Conservation (phyloP, 1,140 invertebrate genomes). For the Lordiphosa collinella region DNA sequence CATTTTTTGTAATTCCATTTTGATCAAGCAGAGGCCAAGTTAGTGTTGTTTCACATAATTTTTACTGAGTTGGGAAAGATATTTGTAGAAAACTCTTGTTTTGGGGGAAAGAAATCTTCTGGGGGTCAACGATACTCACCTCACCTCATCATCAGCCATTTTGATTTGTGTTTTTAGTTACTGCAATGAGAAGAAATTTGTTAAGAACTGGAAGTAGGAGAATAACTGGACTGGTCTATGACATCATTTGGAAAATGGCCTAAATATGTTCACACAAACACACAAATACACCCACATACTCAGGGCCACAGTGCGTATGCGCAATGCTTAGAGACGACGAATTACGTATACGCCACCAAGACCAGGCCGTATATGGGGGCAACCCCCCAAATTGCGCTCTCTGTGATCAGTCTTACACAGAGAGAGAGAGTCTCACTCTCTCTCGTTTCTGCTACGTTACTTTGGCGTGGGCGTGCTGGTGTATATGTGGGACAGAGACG, state of each 20-base stretch:
- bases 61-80: too few species aligned
- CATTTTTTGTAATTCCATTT: too few species aligned
- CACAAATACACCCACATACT: constrained; percentile 4
- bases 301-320: constrained; percentile 60
- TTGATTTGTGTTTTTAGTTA: constrained; percentile 80
- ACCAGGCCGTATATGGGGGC: constrained; percentile 66
- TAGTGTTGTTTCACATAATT: too few species aligned
- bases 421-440: too few species aligned
- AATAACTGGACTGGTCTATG: constrained; percentile 16
- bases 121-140: constrained; percentile 83
- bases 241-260: constrained; percentile 46
- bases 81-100: too few species aligned
- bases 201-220: constrained; percentile 22
- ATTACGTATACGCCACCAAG: constrained; percentile 66
- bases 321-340: constrained; percentile 41
- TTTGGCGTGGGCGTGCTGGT: constrained; percentile 26
- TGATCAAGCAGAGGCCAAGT: too few species aligned
- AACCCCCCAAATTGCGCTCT: constrained; percentile 8
- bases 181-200: constrained; percentile 50
- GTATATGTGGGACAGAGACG: constrained; percentile 5
- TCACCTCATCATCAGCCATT: constrained; percentile 94
- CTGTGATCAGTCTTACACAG: not conserved
- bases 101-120: too few species aligned
- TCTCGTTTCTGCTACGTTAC: constrained; percentile 9
- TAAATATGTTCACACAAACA: constrained; percentile 17